These are phyloP conservation scores for Cossypha polioptera DNA, from an alignment of 2,797 vertebrate species.

Conservation along the genomic window DNA sequence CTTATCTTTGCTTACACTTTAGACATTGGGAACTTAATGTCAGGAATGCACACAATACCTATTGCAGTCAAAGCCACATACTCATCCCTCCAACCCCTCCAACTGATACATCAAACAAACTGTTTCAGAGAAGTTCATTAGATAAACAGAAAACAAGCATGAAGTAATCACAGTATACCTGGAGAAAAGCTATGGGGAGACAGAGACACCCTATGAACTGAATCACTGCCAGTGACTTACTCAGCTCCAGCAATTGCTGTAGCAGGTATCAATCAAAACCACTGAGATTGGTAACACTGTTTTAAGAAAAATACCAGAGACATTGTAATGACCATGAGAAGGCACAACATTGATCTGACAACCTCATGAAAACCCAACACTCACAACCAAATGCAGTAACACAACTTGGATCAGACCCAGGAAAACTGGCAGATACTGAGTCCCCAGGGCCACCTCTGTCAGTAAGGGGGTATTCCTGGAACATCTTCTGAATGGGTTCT, in stretches of 20 bases:
- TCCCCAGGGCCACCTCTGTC: rapidly evolving
- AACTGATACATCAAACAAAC: neutral
- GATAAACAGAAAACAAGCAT: neutral
- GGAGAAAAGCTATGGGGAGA: neutral
- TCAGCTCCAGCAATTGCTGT: neutral
- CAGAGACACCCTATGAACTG: neutral
- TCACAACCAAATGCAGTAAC: neutral
- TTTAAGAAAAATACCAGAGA: neutral
- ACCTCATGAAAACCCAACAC: neutral
- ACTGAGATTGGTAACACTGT: neutral
- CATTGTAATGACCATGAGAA: neutral
- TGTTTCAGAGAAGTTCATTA: neutral
- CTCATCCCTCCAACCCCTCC: neutral
- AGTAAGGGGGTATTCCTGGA: neutral
- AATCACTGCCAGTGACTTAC: neutral
- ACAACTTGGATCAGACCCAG: neutral
- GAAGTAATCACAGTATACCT: neutral
- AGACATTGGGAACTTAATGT: neutral
- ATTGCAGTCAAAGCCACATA: neutral
- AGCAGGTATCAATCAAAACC: neutral
- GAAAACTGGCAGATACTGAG: neutral
- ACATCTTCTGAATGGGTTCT: neutral
- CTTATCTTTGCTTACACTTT: neutral
- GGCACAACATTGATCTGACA: neutral
- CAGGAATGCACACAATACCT: neutral